These are phyloP conservation scores for Cancer borealis DNA, from an alignment of 2,888 invertebrate species.

Conservation along the genomic window DNA sequence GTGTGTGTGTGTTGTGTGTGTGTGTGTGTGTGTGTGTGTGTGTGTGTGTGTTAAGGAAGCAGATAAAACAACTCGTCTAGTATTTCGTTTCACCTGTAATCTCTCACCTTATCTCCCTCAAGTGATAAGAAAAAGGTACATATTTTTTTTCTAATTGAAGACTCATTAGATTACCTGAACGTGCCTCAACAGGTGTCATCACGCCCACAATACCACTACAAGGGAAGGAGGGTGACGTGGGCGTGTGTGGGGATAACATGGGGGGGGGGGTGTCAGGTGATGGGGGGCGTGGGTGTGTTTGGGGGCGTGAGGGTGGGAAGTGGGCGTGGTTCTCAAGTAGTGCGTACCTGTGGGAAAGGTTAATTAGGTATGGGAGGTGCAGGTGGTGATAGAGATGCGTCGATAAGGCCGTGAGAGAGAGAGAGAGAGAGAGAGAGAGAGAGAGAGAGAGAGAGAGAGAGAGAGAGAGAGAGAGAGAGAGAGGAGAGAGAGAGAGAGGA, in stretches of 20 bases:
- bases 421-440: slow-evolving; percentile 54
- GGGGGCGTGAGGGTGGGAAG: neutral
- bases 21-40: too few species aligned
- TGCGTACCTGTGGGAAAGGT: too few species aligned
- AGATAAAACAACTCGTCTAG: too few species aligned
- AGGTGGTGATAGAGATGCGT: too few species aligned
- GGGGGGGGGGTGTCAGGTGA: neutral
- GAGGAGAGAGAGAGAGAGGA: slow-evolving; percentile 44
- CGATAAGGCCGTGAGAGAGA: neutral
- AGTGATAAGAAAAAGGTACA: too few species aligned
- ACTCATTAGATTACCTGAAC: neutral
- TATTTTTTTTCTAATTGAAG: too few species aligned
- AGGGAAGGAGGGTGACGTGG: too few species aligned
- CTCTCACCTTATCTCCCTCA: neutral
- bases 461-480: slow-evolving; percentile 23
- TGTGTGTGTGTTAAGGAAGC: too few species aligned
- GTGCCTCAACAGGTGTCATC: neutral
- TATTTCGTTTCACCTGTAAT: neutral
- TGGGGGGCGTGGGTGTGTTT: neutral
- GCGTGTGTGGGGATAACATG: neutral
- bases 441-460: slow-evolving; percentile 50
- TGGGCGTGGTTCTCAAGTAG: too few species aligned
- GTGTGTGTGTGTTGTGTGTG: too few species aligned
- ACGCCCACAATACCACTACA: neutral
- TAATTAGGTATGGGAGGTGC: too few species aligned